A percentile compares a stretch with the other conserved stretches of the same genome.
phyloP scores from a whole-genome alignment of 1,140 invertebrate genomes.

The Panulirus ornatus region DNA sequence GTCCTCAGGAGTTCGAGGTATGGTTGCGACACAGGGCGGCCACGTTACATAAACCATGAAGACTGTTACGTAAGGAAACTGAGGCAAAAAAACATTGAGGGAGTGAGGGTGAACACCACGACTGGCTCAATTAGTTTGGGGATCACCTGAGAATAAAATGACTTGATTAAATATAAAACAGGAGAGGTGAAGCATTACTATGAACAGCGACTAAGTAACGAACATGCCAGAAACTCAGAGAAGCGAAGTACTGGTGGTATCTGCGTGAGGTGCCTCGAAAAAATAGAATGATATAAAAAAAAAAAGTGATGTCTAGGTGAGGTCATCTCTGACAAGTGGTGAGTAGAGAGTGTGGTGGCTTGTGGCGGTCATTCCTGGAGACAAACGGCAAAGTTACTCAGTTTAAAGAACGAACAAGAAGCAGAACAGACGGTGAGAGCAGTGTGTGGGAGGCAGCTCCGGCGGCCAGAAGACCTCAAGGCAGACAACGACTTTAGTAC shows the following conservation, averaged over 20 bases:
- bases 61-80: not conserved
- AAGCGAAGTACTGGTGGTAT: not conserved
- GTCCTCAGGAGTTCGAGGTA: not conserved
- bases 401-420: conserved; percentile 16
- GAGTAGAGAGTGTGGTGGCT: not conserved
- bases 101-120: not conserved
- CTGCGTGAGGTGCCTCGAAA: conserved; percentile 48
- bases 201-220: conserved; percentile 20
- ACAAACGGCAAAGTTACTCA: conserved; percentile 4
- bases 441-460: conserved; percentile 19
- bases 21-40: not conserved
- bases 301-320: too few species aligned
- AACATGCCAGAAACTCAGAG: conserved; percentile 50
- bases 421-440: conserved; percentile 33
- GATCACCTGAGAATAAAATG: not conserved
- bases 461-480: conserved; percentile 9
- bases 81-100: not conserved
- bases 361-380: conserved; percentile 16
- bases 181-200: conserved; percentile 7
- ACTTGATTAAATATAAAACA: not conserved
- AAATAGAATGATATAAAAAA: conserved; percentile 8
- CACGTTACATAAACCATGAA: not conserved
- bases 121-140: not conserved
- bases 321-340: conserved; percentile 42
- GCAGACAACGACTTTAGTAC: conserved; percentile 27